These are phyloP conservation scores for Synchiropus splendidus DNA, from an alignment of 2,113 vertebrate genomes.

Conservation along the genomic window DNA sequence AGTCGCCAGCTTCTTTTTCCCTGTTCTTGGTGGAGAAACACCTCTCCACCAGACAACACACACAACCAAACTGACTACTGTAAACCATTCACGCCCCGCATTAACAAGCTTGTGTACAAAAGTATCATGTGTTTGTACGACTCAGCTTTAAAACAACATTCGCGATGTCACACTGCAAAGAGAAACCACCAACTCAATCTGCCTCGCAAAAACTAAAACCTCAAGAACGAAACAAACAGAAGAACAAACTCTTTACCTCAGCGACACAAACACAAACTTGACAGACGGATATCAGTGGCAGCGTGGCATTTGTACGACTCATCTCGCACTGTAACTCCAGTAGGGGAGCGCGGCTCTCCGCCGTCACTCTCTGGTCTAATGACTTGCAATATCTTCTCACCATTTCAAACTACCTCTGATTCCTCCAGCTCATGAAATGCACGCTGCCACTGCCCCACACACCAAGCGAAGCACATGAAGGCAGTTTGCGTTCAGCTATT, in stretches of 20 bases:
- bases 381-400: slow-evolving; percentile 78
- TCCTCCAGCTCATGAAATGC: slow-evolving; percentile 67
- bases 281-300: slow-evolving; percentile 61
- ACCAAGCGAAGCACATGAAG: slow-evolving; percentile 62
- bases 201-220: slow-evolving; percentile 33
- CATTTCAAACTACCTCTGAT: slow-evolving; percentile 91
- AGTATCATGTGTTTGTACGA: slow-evolving; percentile 12
- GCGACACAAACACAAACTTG: slow-evolving; percentile 42
- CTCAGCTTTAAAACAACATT: slow-evolving; percentile 48
- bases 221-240: slow-evolving; percentile 34
- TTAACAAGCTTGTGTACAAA: slow-evolving; percentile 22
- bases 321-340: slow-evolving; percentile 49
- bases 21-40: slow-evolving; percentile 30
- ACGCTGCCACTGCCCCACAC: slow-evolving; percentile 72
- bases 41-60: background rate
- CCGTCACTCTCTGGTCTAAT: slow-evolving; percentile 74
- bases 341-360: slow-evolving; percentile 21
- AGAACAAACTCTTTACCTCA: slow-evolving; percentile 79
- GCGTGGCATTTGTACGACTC: slow-evolving; percentile 69
- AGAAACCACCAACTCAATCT: slow-evolving; percentile 34
- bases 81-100: slow-evolving; percentile 23
- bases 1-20: slow-evolving; percentile 1
- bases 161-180: slow-evolving; percentile 31
- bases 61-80: slow-evolving; percentile 36
- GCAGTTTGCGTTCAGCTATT: slow-evolving; percentile 35